Percentiles rank a stretch among this genome's conserved stretches.
phyloP scores from a whole-genome alignment of 2,888 invertebrate genomes.

The Tachina lurida region DNA sequence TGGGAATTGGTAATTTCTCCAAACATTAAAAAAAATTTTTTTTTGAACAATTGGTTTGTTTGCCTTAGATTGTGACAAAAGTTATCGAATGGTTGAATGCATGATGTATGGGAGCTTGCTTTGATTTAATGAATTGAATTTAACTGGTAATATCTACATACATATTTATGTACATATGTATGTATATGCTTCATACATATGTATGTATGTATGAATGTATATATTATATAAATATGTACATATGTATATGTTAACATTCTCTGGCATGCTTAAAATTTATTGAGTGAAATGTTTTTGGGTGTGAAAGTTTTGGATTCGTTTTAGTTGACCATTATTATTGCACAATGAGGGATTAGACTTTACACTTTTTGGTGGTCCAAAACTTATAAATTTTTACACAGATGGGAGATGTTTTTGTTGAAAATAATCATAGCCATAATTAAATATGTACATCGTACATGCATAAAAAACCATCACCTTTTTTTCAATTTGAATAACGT shows the following conservation, averaged over 20 bases:
- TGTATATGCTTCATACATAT: background rate
- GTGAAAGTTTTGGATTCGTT: conserved; percentile 47
- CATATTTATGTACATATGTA: background rate
- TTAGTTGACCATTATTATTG: conserved; percentile 25
- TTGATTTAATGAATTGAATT: conserved; percentile 34
- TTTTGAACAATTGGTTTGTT: background rate
- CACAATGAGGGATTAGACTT: background rate
- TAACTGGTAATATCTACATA: conserved; percentile 12
- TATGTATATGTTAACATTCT: conserved; percentile 36
- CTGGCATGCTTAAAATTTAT: conserved; percentile 44
- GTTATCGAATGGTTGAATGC: conserved; percentile 9
- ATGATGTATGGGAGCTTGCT: conserved; percentile 25
- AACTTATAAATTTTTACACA: background rate
- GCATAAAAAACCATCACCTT: too few relatives aligned
- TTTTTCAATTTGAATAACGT: background rate
- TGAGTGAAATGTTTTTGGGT: conserved; percentile 8
- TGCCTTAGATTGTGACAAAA: conserved; percentile 4
- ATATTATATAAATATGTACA: background rate
- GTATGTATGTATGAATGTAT: background rate
- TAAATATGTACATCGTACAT: too few relatives aligned
- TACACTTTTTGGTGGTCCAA: background rate
- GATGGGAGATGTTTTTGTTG: background rate
- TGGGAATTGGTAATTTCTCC: conserved; percentile 75
- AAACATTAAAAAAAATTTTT: conserved; percentile 42
- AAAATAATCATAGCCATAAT: too few relatives aligned